A percentile compares a stretch with the other conserved stretches of the same genome.
Evolutionary conservation across 1,140 invertebrate genomes (phyloP).

Genomic region (Rhagoletis pomonella): DNA sequence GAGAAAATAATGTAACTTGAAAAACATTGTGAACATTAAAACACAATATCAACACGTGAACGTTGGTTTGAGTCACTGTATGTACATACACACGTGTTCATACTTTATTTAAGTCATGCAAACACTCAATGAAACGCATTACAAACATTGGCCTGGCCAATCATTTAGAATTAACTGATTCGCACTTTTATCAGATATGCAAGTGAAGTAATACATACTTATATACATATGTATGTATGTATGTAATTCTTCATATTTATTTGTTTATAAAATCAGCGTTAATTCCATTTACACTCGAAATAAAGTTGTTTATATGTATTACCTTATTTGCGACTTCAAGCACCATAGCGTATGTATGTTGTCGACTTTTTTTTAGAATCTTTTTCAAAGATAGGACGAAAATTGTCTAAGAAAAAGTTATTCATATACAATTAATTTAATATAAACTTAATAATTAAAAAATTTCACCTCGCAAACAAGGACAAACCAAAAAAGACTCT

Average conservation of each 20-base stretch:
- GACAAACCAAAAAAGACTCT: too few relatives aligned
- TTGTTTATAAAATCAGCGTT: constrained; percentile 9
- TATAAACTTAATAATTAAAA: too few relatives aligned
- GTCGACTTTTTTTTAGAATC: too few relatives aligned
- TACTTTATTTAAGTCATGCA: background rate
- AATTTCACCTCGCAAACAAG: too few relatives aligned
- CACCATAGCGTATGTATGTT: too few relatives aligned
- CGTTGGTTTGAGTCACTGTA: too few relatives aligned
- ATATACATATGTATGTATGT: too few relatives aligned
- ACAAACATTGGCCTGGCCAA: background rate
- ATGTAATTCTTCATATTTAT: background rate
- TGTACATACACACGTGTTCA: background rate
- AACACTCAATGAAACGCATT: background rate
- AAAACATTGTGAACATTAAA: background rate
- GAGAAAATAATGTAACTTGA: too few relatives aligned
- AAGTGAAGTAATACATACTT: background rate
- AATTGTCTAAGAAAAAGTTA: too few relatives aligned
- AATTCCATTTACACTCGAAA: constrained; percentile 2
- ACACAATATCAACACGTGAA: background rate
- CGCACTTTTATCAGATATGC: background rate
- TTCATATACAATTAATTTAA: too few relatives aligned
- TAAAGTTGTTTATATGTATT: background rate
- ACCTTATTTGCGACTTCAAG: too few relatives aligned
- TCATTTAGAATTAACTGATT: background rate
- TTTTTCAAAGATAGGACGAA: too few relatives aligned